Conservation (phyloP, 2,113 vertebrate genomes). For the Ammodytes dubius region DNA sequence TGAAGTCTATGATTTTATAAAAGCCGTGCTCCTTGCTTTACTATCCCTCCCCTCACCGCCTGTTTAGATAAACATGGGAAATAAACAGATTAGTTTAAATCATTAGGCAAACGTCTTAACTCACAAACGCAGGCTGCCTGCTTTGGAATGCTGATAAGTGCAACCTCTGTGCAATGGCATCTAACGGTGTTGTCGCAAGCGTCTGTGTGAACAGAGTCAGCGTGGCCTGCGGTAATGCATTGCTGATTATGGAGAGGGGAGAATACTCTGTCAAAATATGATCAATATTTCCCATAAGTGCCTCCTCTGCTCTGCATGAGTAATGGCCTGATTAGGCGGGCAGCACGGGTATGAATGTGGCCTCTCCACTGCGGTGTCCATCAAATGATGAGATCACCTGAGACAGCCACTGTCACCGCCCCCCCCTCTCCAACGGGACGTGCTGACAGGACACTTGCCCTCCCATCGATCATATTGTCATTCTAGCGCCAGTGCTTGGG, state of each 20-base stretch:
- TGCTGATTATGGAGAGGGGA: slow-evolving; percentile 75
- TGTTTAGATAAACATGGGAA: slow-evolving; percentile 78
- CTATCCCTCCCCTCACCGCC: slow-evolving; percentile 70
- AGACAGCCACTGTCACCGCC: slow-evolving; percentile 66
- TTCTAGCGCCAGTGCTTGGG: slow-evolving; percentile 56
- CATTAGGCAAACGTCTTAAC: slow-evolving; percentile 81
- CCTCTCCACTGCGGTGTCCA: slow-evolving; percentile 72
- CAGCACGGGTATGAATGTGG: slow-evolving; percentile 56
- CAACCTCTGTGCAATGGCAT: slow-evolving; percentile 44
- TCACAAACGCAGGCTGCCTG: slow-evolving; percentile 66
- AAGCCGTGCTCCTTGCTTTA: slow-evolving; percentile 65
- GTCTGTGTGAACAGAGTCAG: slow-evolving; percentile 35
- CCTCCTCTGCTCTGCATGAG: slow-evolving; percentile 70
- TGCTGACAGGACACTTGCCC: slow-evolving; percentile 81
- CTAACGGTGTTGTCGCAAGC: slow-evolving; percentile 50
- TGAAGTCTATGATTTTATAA: slow-evolving; percentile 81
- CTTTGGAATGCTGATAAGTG: slow-evolving; percentile 77
- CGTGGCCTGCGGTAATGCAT: slow-evolving; percentile 35
- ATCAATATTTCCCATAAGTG: slow-evolving; percentile 82
- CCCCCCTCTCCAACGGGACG: slow-evolving; percentile 49
- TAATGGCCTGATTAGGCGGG: slow-evolving; percentile 73
- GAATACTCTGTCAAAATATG: slow-evolving; percentile 79
- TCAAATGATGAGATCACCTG: slow-evolving; percentile 83
- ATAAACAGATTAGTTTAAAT: slow-evolving; percentile 83
- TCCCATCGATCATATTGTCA: slow-evolving; percentile 78